These are phyloP conservation scores for Leptobrachium ailaonicum DNA, from an alignment of 2,113 vertebrate genomes.

Conservation along the genomic window DNA sequence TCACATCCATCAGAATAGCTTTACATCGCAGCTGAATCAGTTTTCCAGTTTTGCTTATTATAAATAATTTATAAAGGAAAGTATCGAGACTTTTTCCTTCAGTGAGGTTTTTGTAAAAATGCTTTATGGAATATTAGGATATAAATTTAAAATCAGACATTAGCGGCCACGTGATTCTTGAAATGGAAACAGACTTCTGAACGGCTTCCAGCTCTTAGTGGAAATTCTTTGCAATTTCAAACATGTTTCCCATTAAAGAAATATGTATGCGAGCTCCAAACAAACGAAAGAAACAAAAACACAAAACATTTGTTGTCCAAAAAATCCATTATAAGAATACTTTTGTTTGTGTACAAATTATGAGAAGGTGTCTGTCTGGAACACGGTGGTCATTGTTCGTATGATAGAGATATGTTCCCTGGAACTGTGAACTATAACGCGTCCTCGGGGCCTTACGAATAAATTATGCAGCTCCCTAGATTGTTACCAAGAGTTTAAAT, in stretches of 20 bases:
- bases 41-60: not conserved
- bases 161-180: slow-evolving; percentile 33
- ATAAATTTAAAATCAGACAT: slow-evolving; percentile 39
- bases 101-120: slow-evolving; percentile 4
- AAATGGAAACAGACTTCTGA: slow-evolving; percentile 46
- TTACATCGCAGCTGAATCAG: not conserved
- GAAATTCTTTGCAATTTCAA: slow-evolving; percentile 32
- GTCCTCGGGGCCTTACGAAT: not conserved
- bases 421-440: not conserved
- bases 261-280: slow-evolving; percentile 8
- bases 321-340: slow-evolving; percentile 9
- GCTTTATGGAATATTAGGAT: slow-evolving; percentile 23
- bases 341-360: slow-evolving; percentile 25
- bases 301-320: not conserved
- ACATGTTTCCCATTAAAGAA: slow-evolving; percentile 41
- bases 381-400: not conserved
- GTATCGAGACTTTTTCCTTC: slow-evolving; percentile 4
- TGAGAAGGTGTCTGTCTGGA: slow-evolving; percentile 23
- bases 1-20: not conserved
- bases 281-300: not conserved
- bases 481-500: too few relatives aligned
- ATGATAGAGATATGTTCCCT: not conserved
- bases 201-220: slow-evolving; percentile 36
- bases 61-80: not conserved
- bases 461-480: too few relatives aligned